Conservation (phyloP, 2,888 invertebrate genomes). For the Unio pictorum region DNA sequence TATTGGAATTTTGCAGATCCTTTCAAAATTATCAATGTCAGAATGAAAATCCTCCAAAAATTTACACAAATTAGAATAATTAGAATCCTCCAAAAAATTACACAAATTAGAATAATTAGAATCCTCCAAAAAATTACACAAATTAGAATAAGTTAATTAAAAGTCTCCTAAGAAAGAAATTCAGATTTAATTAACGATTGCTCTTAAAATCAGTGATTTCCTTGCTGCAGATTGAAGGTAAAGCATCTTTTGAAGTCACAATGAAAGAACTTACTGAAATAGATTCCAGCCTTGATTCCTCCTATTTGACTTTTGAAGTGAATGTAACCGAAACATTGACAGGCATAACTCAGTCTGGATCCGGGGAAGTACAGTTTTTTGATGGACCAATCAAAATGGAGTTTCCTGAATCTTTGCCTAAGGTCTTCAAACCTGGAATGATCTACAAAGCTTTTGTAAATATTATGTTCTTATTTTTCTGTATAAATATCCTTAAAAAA, state of each 20-base stretch:
- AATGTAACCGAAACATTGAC: conserved; percentile 92
- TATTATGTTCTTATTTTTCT: background rate
- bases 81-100: no score
- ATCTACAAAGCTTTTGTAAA: conserved; percentile 41
- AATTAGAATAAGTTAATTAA: no score
- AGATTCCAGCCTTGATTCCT: conserved; percentile 13
- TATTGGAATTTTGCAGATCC: no score
- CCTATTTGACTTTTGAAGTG: conserved; percentile 75
- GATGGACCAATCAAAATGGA: conserved; percentile 78
- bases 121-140: no score
- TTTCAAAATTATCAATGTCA: no score
- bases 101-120: no score
- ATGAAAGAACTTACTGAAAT: conserved; percentile 21
- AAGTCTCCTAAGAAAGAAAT: background rate
- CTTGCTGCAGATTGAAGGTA: conserved; percentile 36
- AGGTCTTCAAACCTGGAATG: conserved; percentile 44
- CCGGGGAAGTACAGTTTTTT: conserved; percentile 82
- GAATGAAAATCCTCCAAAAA: no score
- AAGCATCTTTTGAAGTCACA: conserved; percentile 25
- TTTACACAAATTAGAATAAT: no score
- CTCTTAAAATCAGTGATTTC: background rate
- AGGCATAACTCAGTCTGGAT: conserved; percentile 84
- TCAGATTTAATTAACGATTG: background rate
- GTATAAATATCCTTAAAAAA: background rate
- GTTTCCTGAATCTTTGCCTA: conserved; percentile 37